A percentile compares a stretch with the other conserved stretches of the same genome.
phyloP scores from a whole-genome alignment of 30 jellyfish, hydroid and myxozoan species.

The Nemopilema nomurai region DNA sequence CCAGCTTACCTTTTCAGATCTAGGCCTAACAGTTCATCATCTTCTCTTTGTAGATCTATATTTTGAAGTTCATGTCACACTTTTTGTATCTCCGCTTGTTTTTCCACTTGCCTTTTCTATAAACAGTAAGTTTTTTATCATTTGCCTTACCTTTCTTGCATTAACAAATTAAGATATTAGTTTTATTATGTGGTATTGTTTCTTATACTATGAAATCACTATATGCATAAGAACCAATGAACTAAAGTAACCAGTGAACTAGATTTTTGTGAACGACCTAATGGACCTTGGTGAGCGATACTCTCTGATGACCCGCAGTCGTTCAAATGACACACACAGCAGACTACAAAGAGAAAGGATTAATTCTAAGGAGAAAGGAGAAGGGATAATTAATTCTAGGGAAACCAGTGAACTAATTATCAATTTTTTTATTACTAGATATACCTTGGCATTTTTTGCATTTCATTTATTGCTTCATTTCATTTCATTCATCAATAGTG shows the following conservation, averaged over 20 bases:
- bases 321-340: slow-evolving; percentile 86
- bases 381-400: no score
- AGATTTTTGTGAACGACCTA: slow-evolving; percentile 93
- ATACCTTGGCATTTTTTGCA: no score
- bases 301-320: slow-evolving; percentile 98
- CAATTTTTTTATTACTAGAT: no score
- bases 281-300: slow-evolving; percentile 98
- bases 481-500: not conserved
- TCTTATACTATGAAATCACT: no score
- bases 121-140: slow-evolving; percentile 56
- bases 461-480: no score
- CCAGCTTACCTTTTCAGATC: no score
- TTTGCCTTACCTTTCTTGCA: not conserved
- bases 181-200: no score
- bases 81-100: slow-evolving; percentile 96
- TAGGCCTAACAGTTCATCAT: no score
- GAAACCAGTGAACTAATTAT: no score
- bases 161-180: not conserved
- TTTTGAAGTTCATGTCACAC: slow-evolving; percentile 89
- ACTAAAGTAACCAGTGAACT: no score
- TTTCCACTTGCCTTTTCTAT: slow-evolving; percentile 98
- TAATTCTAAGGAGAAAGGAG: no score
- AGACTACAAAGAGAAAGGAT: slow-evolving; percentile 27
- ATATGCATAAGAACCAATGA: no score
- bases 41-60: slow-evolving; percentile 43